phyloP scores from a whole-genome alignment of 2,113 vertebrate species.

The Cyanoramphus novaezelandiae region DNA sequence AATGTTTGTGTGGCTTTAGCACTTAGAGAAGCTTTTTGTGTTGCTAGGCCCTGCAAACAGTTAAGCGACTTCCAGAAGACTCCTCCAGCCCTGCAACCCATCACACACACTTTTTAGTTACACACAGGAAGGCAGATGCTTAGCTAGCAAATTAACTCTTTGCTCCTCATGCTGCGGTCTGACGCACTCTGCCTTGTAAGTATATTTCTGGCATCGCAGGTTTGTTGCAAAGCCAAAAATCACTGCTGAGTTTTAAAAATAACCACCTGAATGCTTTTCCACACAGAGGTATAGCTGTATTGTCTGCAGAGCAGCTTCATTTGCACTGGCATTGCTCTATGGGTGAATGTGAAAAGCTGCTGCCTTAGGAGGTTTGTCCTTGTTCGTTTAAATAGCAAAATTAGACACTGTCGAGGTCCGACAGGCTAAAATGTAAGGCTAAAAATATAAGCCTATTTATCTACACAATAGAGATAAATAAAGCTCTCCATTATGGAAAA shows the following conservation, averaged over 20 bases:
- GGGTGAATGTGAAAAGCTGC: background rate
- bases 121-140: background rate
- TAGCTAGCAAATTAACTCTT: background rate
- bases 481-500: background rate
- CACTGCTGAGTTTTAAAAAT: background rate
- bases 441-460: constrained; percentile 20
- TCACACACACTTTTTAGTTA: background rate
- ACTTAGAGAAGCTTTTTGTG: background rate
- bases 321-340: background rate
- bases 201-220: background rate
- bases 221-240: background rate
- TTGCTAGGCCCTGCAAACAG: background rate
- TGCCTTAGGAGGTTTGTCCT: constrained; percentile 1
- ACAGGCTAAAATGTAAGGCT: constrained; percentile 11
- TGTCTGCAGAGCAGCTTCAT: background rate
- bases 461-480: constrained; percentile 21
- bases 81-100: background rate
- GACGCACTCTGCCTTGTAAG: background rate
- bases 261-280: background rate
- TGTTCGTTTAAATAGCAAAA: constrained; percentile 23
- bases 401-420: constrained; percentile 23
- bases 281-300: background rate
- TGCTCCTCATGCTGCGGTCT: background rate
- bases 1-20: background rate
- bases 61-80: background rate